A percentile compares a stretch with the other conserved stretches of the same genome.
These are phyloP conservation scores for Rotaria macrura DNA, from an alignment of 2,888 invertebrate genomes.

Conservation along the genomic window DNA sequence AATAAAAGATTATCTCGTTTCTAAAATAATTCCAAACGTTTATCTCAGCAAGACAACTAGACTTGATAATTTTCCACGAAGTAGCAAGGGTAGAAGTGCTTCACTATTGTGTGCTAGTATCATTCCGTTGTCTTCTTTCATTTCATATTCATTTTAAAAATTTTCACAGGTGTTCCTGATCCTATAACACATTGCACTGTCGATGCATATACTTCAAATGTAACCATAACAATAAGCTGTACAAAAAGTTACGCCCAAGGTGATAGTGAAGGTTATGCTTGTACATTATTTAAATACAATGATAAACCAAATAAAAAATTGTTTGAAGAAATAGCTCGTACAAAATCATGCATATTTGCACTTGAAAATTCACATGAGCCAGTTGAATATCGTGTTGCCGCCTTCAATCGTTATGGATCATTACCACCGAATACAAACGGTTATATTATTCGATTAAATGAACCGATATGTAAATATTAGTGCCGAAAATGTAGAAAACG, in stretches of 20 bases:
- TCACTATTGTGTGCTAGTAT: no score
- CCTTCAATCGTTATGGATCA: neutral
- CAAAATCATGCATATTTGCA: conserved; percentile 9
- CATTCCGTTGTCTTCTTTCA: no score
- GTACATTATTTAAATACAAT: conserved; percentile 11
- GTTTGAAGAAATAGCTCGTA: conserved; percentile 1
- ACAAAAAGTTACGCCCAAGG: neutral
- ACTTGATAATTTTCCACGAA: no score
- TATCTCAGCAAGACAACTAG: no score
- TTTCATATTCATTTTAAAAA: no score
- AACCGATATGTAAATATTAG: neutral
- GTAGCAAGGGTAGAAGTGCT: no score
- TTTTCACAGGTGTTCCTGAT: neutral
- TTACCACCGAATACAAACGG: neutral
- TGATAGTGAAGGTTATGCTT: conserved; percentile 5
- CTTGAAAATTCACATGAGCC: neutral
- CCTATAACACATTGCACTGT: neutral
- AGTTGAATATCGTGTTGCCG: neutral
- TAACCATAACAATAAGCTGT: neutral
- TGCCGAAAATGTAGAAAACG: neutral
- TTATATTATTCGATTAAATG: neutral
- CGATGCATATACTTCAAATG: neutral
- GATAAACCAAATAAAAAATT: neutral
- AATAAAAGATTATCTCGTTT: no score
- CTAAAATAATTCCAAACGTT: no score